Evolutionary conservation across 1,140 invertebrate genomes (phyloP).

Genomic region (Drosophila simulans): DNA sequence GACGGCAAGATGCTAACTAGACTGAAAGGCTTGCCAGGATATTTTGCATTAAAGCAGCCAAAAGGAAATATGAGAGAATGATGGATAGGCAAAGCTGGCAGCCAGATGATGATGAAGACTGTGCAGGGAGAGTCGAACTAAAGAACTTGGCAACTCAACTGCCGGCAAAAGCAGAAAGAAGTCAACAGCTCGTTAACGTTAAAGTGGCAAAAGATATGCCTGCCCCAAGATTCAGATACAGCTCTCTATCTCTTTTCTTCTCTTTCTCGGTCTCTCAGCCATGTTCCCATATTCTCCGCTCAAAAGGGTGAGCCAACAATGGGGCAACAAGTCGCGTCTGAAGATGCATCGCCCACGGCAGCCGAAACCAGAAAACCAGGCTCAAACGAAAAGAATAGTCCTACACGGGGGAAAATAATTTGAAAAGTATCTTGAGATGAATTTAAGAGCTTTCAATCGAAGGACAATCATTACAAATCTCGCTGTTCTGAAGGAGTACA

Average conservation of each 20-base stretch:
- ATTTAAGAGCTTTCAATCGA: neutral
- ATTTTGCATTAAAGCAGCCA: conserved; percentile 31
- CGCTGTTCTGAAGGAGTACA: too few species aligned
- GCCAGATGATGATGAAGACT: neutral
- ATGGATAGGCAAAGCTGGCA: conserved; percentile 18
- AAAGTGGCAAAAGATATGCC: conserved; percentile 81
- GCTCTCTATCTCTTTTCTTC: conserved; percentile 7
- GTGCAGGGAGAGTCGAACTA: neutral
- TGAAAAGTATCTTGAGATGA: neutral
- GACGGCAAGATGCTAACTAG: conserved; percentile 28
- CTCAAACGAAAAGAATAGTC: conserved; percentile 12
- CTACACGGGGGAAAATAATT: conserved; percentile 16
- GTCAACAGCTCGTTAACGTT: conserved; percentile 84
- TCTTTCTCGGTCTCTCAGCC: conserved; percentile 3
- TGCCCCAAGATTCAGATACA: conserved; percentile 42
- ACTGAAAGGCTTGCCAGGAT: conserved; percentile 35
- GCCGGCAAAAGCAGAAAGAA: conserved; percentile 73
- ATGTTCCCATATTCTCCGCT: conserved; percentile 20
- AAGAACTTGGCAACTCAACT: conserved; percentile 64
- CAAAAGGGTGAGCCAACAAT: conserved; percentile 73
- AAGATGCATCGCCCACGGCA: conserved; percentile 76
- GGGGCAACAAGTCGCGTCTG: conserved; percentile 83
- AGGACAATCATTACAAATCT: too few species aligned
- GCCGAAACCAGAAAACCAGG: conserved; percentile 47
- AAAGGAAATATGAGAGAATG: conserved; percentile 26